Percentiles rank a stretch among this genome's conserved stretches.
These are phyloP conservation scores for Cheiracanthium punctorium DNA, from an alignment of 2,888 invertebrate genomes.

Conservation along the genomic window DNA sequence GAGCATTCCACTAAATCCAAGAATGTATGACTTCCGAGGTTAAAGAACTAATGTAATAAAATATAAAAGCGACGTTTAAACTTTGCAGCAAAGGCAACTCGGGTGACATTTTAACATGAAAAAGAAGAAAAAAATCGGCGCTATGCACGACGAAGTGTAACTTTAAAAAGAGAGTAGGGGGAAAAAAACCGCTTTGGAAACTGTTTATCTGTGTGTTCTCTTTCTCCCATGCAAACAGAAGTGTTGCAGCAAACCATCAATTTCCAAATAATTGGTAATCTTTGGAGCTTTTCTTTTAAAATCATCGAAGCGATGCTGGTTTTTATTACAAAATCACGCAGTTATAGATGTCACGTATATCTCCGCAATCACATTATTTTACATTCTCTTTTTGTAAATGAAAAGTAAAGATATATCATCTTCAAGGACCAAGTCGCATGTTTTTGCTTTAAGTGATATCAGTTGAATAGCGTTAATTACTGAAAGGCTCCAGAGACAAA, in stretches of 20 bases:
- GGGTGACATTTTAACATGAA: conserved; percentile 17
- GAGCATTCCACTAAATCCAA: conserved; percentile 18
- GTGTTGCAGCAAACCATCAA: conserved; percentile 6
- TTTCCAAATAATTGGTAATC: conserved; percentile 25
- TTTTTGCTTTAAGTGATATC: no score
- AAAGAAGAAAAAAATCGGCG: conserved; percentile 28
- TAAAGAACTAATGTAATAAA: conserved; percentile 38
- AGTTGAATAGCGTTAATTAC: no score
- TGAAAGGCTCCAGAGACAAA: no score
- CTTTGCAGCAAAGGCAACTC: conserved; percentile 41
- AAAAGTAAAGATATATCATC: no score
- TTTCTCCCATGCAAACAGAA: not conserved
- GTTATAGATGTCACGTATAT: no score
- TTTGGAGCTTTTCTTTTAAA: not conserved
- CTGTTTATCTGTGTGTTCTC: conserved; percentile 25
- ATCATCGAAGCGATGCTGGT: not conserved
- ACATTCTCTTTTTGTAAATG: no score
- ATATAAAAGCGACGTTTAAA: not conserved
- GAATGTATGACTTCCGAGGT: conserved; percentile 39
- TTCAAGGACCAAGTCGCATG: no score
- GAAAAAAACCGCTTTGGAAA: conserved; percentile 23
- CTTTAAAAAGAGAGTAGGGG: conserved; percentile 16
- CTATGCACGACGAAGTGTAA: conserved; percentile 56
- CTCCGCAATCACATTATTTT: no score
- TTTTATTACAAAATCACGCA: not conserved